These are phyloP conservation scores for Sorex araneus DNA, from an alignment of 2,113 vertebrate species.

Conservation along the genomic window DNA sequence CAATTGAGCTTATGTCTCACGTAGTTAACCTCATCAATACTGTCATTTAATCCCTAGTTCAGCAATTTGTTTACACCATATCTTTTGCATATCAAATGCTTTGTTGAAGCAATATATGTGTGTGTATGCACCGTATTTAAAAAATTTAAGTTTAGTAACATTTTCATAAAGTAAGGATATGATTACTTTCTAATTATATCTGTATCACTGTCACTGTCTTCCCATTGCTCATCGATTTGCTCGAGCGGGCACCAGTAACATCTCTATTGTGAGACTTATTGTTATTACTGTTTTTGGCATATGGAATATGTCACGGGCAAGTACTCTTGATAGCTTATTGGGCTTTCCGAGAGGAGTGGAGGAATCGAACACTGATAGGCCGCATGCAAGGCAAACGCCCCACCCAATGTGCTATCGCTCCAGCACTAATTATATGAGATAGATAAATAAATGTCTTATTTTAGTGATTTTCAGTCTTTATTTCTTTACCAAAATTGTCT, in stretches of 20 bases:
- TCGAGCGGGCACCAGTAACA: too few species aligned
- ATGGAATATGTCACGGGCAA: too few species aligned
- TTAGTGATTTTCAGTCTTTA: neutral
- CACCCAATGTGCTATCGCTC: too few species aligned
- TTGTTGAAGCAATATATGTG: conserved; percentile 4
- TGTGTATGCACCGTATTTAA: neutral
- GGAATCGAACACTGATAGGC: too few species aligned
- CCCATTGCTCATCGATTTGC: too few species aligned
- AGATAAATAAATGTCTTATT: too few species aligned
- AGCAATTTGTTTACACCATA: conserved; percentile 7
- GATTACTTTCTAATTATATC: neutral
- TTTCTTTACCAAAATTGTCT: conserved; percentile 15
- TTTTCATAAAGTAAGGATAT: conserved; percentile 29
- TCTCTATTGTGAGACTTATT: too few species aligned
- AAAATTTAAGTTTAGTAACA: neutral
- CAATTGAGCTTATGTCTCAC: conserved; percentile 1
- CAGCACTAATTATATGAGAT: neutral
- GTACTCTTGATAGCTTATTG: too few species aligned
- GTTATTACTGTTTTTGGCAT: too few species aligned
- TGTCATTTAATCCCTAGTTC: neutral
- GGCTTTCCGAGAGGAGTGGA: too few species aligned
- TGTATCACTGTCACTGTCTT: too few species aligned
- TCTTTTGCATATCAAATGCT: neutral
- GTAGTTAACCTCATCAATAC: neutral
- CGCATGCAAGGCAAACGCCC: too few species aligned